Evolutionary conservation across 2,888 invertebrate genomes (phyloP), one percentile per base, ranked within the genome.

Genomic region (Sabellastarte sp.): DNA sequence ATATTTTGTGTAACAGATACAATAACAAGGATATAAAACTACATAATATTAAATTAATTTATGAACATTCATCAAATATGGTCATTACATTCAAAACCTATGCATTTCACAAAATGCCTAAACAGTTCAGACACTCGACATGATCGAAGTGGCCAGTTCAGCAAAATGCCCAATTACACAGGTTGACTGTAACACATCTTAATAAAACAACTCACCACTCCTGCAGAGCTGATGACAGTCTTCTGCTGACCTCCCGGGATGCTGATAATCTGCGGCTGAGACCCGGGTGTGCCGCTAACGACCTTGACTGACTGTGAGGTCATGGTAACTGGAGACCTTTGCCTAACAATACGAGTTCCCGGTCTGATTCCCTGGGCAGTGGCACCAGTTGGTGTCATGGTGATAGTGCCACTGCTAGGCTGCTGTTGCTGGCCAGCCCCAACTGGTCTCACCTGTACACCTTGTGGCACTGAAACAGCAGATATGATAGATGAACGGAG

Each of bases 281-380:
- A 57, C 28, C 66, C 66, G 41, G 67, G 65, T 24, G 68, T 55
- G 3, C 60, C 57, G n/a, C 69, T 65, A 28, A 72, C 59, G 32
- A 73, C 66, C 63, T 72, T 71, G 51, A 73, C 60, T 5, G 68
- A 61, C 53, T 68, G 68, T 2, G 65, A 41, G 20, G 55, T 57
- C 4, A 66, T 41, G 30, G 76, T 76, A 58, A 79, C 71, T 3
- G 80, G 79, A 3, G 75, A 72, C 56, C 76, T 76, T 60, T 75
- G 74, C 41, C 78, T 74, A 26, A 67, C 60, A 32, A 60, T 51
- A 20, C 51, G 60, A 2, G 60, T 52, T n/a, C 51, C 60, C 59
- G 50, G 33, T n/a, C n/a, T n/a, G n/a, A n/a, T n/a, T 10, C 59
- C 50, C 26, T 5, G 53, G 31, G 68, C 60, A 26, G 67, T 57